Conservation (phyloP, 2,797 vertebrate genomes). For the Denticeps clupeoides region DNA sequence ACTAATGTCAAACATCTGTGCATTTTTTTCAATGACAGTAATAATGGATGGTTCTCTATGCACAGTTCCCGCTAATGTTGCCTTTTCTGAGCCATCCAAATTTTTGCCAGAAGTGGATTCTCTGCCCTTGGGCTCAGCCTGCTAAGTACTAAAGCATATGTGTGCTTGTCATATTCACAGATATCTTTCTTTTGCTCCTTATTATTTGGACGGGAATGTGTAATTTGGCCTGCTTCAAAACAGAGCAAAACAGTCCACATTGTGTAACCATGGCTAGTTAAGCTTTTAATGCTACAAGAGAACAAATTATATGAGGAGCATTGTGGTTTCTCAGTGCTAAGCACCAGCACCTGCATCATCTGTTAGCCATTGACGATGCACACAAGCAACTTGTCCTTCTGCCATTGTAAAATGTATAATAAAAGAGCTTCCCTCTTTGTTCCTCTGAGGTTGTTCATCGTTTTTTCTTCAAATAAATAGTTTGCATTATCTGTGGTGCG, state of each 20-base stretch:
- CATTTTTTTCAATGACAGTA: constrained; percentile 8
- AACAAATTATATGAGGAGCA: no score
- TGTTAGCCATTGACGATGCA: constrained; percentile 8
- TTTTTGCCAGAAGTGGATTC: constrained; percentile 6
- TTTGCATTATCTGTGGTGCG: no score
- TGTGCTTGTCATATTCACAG: constrained; percentile 9
- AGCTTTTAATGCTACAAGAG: no score
- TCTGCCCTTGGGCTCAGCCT: constrained; percentile 13
- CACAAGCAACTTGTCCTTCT: neutral
- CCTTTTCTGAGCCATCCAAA: constrained; percentile 17
- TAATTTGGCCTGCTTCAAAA: no score
- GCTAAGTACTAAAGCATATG: constrained; percentile 13
- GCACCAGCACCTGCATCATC: constrained; percentile 6
- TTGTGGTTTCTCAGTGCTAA: constrained; percentile 8
- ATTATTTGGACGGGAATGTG: no score
- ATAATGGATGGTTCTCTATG: constrained; percentile 14
- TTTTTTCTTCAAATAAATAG: no score
- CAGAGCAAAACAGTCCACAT: no score
- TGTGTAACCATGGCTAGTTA: no score
- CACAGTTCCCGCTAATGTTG: constrained; percentile 10
- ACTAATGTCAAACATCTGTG: constrained; percentile 27
- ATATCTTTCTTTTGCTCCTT: no score
- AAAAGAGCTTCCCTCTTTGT: no score
- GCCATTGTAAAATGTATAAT: no score
- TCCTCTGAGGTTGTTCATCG: no score